Evolutionary conservation across 1,140 invertebrate species (phyloP).

Genomic region (Brachionus manjavacas): DNA sequence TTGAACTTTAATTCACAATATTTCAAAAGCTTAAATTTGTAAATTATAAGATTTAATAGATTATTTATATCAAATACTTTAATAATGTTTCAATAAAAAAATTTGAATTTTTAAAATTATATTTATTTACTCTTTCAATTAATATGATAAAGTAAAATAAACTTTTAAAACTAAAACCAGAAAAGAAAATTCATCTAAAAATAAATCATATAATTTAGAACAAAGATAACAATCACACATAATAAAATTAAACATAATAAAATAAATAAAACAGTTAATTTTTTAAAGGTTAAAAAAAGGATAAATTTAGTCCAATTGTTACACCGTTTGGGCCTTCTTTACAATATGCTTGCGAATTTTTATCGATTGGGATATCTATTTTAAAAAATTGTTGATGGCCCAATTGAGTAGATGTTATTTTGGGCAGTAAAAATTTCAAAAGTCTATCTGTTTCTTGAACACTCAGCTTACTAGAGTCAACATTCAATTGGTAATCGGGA

Average conservation of each 20-base stretch:
- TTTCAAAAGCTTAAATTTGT: too few relatives aligned
- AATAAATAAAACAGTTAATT: not conserved
- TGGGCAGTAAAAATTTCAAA: not conserved
- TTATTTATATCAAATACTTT: too few relatives aligned
- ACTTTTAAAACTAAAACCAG: too few relatives aligned
- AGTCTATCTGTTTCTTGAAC: not conserved
- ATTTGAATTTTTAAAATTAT: too few relatives aligned
- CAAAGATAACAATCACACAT: not conserved
- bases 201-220: not conserved
- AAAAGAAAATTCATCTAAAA: not conserved
- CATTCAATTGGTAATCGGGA: not conserved
- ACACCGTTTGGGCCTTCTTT: not conserved
- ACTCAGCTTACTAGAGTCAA: not conserved
- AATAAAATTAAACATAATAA: not conserved
- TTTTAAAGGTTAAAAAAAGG: constrained; percentile 1
- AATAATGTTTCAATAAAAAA: too few relatives aligned
- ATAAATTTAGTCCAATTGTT: not conserved
- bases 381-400: constrained; percentile 14
- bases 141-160: too few relatives aligned
- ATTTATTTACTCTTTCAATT: too few relatives aligned
- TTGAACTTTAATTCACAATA: too few relatives aligned
- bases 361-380: constrained; percentile 1
- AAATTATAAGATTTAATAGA: too few relatives aligned
- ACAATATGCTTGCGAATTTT: not conserved
- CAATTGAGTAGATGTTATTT: not conserved